These are phyloP conservation scores for Drosophila insularis DNA, from an alignment of 1,140 invertebrate genomes.

Conservation along the genomic window DNA sequence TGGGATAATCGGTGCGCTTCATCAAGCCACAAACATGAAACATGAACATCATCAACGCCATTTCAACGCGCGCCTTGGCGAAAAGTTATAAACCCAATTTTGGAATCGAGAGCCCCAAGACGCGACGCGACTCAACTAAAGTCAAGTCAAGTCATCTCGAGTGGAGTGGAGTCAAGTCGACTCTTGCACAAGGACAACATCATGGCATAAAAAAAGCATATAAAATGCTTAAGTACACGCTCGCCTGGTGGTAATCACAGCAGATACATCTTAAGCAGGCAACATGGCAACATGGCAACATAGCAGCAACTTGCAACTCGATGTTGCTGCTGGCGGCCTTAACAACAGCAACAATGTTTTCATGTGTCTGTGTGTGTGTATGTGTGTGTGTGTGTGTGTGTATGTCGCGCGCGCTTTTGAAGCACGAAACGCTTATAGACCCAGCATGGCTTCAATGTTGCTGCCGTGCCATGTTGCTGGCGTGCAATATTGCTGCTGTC, in stretches of 20 bases:
- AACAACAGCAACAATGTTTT: constrained; percentile 61
- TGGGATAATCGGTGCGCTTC: constrained; percentile 77
- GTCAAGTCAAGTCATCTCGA: constrained; percentile 12
- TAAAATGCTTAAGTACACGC: constrained; percentile 81
- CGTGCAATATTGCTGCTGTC: constrained; percentile 22
- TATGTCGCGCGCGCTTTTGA: constrained; percentile 55
- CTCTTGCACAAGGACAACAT: constrained; percentile 66
- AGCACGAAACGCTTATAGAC: constrained; percentile 61
- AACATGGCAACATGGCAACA: constrained; percentile 24
- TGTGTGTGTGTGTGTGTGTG: not conserved
- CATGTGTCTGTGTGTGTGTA: too few species aligned
- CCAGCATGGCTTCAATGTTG: constrained; percentile 23
- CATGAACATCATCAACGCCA: constrained; percentile 79
- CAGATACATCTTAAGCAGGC: constrained; percentile 76
- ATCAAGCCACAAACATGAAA: constrained; percentile 79
- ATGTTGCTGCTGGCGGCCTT: constrained; percentile 47
- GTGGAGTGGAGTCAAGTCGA: constrained; percentile 5
- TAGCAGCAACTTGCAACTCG: constrained; percentile 35
- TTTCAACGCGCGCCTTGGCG: constrained; percentile 69
- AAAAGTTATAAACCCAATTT: constrained; percentile 74
- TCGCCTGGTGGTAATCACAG: constrained; percentile 73
- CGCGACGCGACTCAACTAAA: not conserved
- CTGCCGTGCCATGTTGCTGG: constrained; percentile 24
- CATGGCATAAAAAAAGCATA: constrained; percentile 73
- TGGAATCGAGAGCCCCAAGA: constrained; percentile 28